Evolutionary conservation across 1,140 invertebrate species (phyloP).

Genomic region (Chironomus striatipennis): DNA sequence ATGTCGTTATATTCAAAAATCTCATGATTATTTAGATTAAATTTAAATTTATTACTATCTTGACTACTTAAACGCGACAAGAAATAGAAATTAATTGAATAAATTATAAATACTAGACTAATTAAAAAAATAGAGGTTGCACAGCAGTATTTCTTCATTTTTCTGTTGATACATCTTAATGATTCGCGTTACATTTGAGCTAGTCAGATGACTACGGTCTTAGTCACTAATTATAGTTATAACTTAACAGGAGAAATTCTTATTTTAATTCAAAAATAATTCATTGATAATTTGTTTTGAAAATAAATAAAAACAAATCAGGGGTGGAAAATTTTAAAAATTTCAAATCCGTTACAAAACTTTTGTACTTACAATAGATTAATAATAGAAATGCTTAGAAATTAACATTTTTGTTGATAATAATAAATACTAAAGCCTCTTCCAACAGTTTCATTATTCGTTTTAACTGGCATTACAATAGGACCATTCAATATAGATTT

Average conservation of each 20-base stretch:
- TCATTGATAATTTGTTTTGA: too few species aligned
- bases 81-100: slow-evolving; percentile 40
- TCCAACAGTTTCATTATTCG: slow-evolving; percentile 43
- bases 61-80: slow-evolving; percentile 40
- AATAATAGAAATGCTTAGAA: not conserved
- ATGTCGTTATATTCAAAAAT: slow-evolving; percentile 33
- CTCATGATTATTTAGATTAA: slow-evolving; percentile 27
- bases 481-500: slow-evolving; percentile 51
- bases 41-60: not conserved
- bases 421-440: slow-evolving; percentile 48
- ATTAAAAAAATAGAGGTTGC: slow-evolving; percentile 29
- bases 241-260: too few species aligned
- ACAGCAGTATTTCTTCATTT: slow-evolving; percentile 1
- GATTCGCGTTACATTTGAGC: too few species aligned
- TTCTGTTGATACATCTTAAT: not conserved
- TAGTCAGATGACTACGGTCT: too few species aligned
- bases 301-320: too few species aligned
- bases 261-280: too few species aligned
- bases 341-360: too few species aligned
- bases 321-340: too few species aligned
- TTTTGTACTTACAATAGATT: too few species aligned
- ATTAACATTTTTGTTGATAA: slow-evolving; percentile 44
- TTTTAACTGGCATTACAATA: slow-evolving; percentile 45
- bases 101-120: slow-evolving; percentile 32
- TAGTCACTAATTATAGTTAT: too few species aligned